Base-by-base conservation (phyloP, 2,113 vertebrate genomes). In the Prionailurus viverrinus region DNA sequence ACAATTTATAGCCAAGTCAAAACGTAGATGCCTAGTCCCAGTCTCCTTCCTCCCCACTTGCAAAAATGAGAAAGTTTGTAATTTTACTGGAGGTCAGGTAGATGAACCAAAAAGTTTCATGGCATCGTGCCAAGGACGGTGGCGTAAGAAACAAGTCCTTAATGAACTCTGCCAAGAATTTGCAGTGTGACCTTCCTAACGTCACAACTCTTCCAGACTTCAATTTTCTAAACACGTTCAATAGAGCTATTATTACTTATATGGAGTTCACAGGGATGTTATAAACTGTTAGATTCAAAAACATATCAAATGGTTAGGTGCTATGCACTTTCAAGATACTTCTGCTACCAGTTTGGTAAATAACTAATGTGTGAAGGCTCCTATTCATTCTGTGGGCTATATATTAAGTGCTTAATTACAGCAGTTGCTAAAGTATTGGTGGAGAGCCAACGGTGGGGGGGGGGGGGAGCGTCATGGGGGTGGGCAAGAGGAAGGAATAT, bases 381-480 rank as follows among this genome's bases (percentile, higher is more conserved):
- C 61, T 18, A 21, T 29, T 80, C 25, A 25, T 82, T 80, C 82
- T 1, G 0, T 13, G 25, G 25, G 21, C 36, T 10, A 6, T 53
- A 12, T 36, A 3, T 2, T 9, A 33, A 78, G 33, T 12, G 7
- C n/a, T 27, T 41, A 19, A 41, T 2, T 45, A 48, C 36, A 51
- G 45, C 41, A 66, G 78, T 16, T 58, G 65, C 63, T 5, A 5
- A 15, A 48, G 65, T 55, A 7, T 4, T 19, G 21, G 33, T 53
- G 7, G 48, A 25, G 41, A 69, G 13, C 12, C 48, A 11, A 45
- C n/a, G 29, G 27, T 1, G 18, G 58, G 55, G n/a, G 21, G 0
- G 0, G 18, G 58, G 23, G 4, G 48, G 27, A 21, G 0, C 31
- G 18, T 29, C 41, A 29, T 29, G 55, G 39, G 25, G 0, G 51